Conservation (phyloP, 1,140 invertebrate genomes). For the Drosophila ohnishii region DNA sequence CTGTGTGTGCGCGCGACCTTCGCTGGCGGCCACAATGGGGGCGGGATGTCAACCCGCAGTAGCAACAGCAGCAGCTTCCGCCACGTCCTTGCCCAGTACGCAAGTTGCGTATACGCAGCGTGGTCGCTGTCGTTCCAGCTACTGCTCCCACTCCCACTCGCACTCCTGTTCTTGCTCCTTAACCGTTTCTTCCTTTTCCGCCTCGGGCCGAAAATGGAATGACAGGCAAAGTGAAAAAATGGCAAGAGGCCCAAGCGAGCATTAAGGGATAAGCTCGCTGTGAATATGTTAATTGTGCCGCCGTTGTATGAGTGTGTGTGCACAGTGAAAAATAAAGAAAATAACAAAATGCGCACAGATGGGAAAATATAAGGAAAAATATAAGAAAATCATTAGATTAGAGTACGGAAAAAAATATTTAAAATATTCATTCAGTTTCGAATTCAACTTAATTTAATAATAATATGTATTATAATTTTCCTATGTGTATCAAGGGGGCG, state of each 20-base stretch:
- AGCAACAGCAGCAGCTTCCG: slow-evolving; percentile 3
- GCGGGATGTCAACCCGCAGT: slow-evolving; percentile 14
- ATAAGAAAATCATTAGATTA: too few relatives aligned
- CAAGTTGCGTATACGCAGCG: slow-evolving; percentile 47
- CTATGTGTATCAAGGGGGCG: not conserved
- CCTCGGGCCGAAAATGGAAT: slow-evolving; percentile 38
- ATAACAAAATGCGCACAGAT: too few relatives aligned
- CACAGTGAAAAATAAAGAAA: not conserved
- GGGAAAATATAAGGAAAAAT: too few relatives aligned
- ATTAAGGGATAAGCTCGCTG: slow-evolving; percentile 54
- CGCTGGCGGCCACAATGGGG: slow-evolving; percentile 30
- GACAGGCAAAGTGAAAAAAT: slow-evolving; percentile 50
- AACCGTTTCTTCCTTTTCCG: slow-evolving; percentile 29
- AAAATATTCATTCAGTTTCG: too few relatives aligned
- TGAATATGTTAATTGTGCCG: slow-evolving; percentile 59
- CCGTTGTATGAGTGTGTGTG: slow-evolving; percentile 5
- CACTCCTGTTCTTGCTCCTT: not conserved
- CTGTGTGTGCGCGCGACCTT: slow-evolving; percentile 37
- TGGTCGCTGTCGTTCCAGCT: slow-evolving; percentile 3
- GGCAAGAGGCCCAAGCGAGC: slow-evolving; percentile 41
- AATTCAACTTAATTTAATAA: too few relatives aligned
- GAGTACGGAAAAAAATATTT: too few relatives aligned
- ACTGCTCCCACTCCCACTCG: not conserved
- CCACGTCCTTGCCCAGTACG: slow-evolving; percentile 8
- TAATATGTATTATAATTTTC: not conserved